Base-by-base conservation (phyloP, 2,888 invertebrate species). In the Stratiomys singularior region DNA sequence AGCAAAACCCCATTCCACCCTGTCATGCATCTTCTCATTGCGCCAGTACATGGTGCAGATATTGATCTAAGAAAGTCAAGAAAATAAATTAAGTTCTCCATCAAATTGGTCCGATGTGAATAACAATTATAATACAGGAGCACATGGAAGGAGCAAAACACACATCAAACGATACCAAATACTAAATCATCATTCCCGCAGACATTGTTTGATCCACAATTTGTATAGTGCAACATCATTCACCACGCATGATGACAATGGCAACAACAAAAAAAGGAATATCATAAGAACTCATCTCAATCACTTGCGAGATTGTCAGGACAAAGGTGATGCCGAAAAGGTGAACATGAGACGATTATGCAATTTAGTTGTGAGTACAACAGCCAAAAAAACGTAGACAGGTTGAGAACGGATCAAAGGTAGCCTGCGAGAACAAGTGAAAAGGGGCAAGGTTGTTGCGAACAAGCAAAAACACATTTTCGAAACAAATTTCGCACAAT, bases 401-500 rank as follows among this genome's bases (percentile, higher is more conserved):
- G 60, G 74, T 74, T 74, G 37, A 25, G 47, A 71, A 52, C 30
- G 23, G 74, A 30, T 74, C 30, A 27, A 58, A 52, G 18, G 69
- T 46, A 58, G 13, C 21, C 58, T 30, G 11, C 30, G 37, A 11
- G 28, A 60, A 27, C 60, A 74, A 74, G 74, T 74, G 74, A 58
- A 74, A 60, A 58, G 52, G 60, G 25, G 25, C 72, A 30, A 72
- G 60, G 44, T 27, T 74, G 52, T 74, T 47, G 47, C 0, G 27
- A 5, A 13, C 47, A 23, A 7, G 23, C 47, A 47, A 13, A 46
- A 71, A 47, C 25, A 71, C 27, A 18, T 69, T 69, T 58, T 74
- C 23, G 74, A 74, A 58, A 58, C 58, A 37, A 74, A 74, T 74
- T 58, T 74, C 60, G 58, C 60, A 74, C 74, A 74, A 74, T 74